Percentiles rank a stretch among this genome's conserved stretches.
Evolutionary conservation across 2,113 vertebrate species (phyloP).

Genomic region (Sceloporus undulatus): DNA sequence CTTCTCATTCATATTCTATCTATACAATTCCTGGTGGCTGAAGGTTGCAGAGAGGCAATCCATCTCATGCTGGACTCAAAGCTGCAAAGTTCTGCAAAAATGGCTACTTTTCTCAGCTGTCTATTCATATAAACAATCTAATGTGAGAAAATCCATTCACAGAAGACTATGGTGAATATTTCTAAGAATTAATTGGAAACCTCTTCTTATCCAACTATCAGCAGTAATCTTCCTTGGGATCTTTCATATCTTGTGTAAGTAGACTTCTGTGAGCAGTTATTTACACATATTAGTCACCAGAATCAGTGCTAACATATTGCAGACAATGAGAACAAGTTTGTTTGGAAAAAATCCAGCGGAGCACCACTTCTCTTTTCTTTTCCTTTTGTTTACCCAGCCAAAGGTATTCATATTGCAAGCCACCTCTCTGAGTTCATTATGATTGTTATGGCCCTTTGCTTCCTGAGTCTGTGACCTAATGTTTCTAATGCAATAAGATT

Average conservation of each 20-base stretch:
- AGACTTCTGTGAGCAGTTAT: neutral
- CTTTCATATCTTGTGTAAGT: neutral
- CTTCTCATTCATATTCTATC: neutral
- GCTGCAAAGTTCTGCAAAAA: neutral
- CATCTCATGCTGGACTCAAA: neutral
- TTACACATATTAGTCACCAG: neutral
- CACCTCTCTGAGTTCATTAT: constrained; percentile 5
- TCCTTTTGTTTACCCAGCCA: neutral
- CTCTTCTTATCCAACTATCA: neutral
- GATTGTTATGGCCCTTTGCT: constrained; percentile 1
- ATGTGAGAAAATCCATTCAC: neutral
- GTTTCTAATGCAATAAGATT: constrained; percentile 14
- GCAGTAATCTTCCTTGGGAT: neutral
- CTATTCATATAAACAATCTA: neutral
- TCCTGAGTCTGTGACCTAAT: constrained; percentile 23
- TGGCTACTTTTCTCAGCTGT: neutral
- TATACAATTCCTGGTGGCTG: neutral
- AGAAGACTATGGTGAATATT: neutral
- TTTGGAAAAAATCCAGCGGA: neutral
- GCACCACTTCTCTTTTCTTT: neutral
- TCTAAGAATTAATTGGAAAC: neutral
- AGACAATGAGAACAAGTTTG: neutral
- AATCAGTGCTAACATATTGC: neutral
- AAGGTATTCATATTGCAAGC: neutral
- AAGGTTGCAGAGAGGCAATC: neutral